Conservation (phyloP, 2,797 vertebrate genomes). For the Telmatherina bonti region DNA sequence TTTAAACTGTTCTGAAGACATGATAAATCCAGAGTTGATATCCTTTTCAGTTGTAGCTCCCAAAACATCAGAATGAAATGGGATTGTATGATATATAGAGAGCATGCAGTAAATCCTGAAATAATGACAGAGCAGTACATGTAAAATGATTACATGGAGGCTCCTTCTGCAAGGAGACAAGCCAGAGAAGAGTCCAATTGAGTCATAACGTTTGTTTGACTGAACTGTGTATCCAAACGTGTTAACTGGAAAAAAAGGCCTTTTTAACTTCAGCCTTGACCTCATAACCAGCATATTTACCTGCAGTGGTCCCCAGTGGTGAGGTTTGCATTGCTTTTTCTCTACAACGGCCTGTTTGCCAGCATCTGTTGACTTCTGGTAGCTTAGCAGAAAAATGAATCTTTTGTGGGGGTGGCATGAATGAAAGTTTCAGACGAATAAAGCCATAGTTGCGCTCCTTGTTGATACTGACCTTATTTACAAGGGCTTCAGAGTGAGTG, state of each 20-base stretch:
- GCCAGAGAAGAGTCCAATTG: background rate
- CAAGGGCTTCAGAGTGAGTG: background rate
- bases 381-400: background rate
- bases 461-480: background rate
- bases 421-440: background rate
- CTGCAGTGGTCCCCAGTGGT: no score
- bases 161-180: background rate
- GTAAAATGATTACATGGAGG: background rate
- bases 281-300: background rate
- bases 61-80: background rate
- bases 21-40: no score
- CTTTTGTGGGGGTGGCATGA: background rate
- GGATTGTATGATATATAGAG: background rate
- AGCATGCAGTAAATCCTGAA: background rate
- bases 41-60: background rate
- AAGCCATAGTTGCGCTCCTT: background rate
- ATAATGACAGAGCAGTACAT: no score
- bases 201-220: no score
- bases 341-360: background rate
- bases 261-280: background rate
- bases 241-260: no score
- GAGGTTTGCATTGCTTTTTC: background rate
- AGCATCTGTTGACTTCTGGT: background rate
- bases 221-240: background rate
- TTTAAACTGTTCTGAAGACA: no score